Conservation (phyloP, 2,797 vertebrate genomes). For the Vultur gryphus region DNA sequence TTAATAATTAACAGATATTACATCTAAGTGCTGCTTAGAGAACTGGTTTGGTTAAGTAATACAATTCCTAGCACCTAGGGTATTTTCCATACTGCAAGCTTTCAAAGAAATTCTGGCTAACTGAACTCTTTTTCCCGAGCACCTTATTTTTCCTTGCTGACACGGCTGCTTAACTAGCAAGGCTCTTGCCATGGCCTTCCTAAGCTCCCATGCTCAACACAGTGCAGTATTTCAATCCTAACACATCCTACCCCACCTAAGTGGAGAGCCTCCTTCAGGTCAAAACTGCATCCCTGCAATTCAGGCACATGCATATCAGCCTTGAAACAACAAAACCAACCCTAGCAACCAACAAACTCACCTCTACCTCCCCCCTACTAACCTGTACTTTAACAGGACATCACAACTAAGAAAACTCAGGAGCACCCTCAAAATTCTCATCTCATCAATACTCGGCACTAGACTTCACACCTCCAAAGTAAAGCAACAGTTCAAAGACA, state of each 20-base stretch:
- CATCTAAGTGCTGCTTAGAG: background rate
- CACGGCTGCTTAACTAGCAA: accelerated
- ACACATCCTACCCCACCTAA: background rate
- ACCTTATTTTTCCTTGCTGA: background rate
- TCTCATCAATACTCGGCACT: background rate
- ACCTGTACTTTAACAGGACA: background rate
- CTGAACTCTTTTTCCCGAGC: background rate
- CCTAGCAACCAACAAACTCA: too few species aligned
- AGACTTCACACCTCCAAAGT: background rate
- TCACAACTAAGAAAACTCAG: background rate
- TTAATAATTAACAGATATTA: slow-evolving; percentile 4
- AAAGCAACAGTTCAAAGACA: background rate
- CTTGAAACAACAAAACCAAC: background rate
- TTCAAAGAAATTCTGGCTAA: background rate
- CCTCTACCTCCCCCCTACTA: too few species aligned
- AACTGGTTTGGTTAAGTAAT: background rate
- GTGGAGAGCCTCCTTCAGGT: background rate
- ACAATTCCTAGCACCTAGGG: background rate
- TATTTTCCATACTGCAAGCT: background rate
- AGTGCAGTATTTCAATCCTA: background rate
- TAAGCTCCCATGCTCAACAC: background rate
- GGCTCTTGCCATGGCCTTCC: background rate
- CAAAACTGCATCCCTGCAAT: background rate
- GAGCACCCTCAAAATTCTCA: background rate
- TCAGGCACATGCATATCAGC: background rate